Percentiles rank a stretch among this genome's conserved stretches.
Conservation (phyloP, 2,888 invertebrate species). For the Latrodectus hesperus region DNA sequence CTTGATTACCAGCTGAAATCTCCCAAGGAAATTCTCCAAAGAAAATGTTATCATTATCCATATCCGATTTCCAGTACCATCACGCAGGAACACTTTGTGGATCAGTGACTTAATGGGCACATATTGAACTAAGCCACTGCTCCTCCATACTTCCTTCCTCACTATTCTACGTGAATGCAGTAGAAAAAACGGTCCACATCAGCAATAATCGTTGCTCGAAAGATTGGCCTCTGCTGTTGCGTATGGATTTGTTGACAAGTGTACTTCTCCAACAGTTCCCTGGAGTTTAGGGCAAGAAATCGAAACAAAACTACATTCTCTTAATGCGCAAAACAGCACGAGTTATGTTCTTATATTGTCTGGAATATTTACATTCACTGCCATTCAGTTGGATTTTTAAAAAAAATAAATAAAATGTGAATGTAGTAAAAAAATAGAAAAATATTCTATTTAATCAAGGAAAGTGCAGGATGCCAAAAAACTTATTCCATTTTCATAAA, state of each 20-base stretch:
- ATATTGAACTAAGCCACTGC: background rate
- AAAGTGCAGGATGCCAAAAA: too few species aligned
- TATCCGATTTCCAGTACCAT: background rate
- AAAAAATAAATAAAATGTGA: too few species aligned
- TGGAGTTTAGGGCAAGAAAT: background rate
- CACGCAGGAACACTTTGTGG: background rate
- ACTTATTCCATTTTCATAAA: too few species aligned
- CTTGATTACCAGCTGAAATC: too few species aligned
- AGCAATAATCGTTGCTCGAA: slow-evolving; percentile 27
- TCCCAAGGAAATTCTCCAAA: background rate
- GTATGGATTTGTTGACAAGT: slow-evolving; percentile 49
- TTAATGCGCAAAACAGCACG: background rate
- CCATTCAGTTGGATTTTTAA: too few species aligned
- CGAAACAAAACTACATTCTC: background rate
- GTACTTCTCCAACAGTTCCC: background rate
- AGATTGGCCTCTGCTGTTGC: slow-evolving; percentile 20
- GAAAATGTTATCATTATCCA: background rate
- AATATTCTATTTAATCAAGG: too few species aligned
- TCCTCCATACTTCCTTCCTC: background rate
- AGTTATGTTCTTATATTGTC: too few species aligned
- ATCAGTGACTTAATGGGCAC: background rate
- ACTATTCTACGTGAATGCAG: background rate
- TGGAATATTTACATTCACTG: too few species aligned
- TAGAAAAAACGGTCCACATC: slow-evolving; percentile 20
- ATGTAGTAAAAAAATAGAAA: too few species aligned